Conservation (phyloP, 1,140 invertebrate species). For the Ceratina calcarata region DNA sequence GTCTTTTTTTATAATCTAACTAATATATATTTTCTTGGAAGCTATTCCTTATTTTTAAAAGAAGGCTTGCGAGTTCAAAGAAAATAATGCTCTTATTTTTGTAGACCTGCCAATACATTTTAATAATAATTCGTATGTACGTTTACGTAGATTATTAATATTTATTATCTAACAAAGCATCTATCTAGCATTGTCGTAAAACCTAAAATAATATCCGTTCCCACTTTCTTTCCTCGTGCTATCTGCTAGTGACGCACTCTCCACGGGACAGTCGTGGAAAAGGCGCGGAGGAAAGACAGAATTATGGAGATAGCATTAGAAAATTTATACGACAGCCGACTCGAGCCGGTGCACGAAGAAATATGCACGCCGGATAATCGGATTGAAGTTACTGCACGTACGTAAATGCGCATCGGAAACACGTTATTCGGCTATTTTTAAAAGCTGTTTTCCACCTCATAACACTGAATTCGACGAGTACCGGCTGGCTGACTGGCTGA, state of each 20-base stretch:
- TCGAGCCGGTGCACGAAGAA: slow-evolving; percentile 14
- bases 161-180: too few relatives aligned
- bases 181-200: too few relatives aligned
- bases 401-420: slow-evolving; percentile 59
- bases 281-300: slow-evolving; percentile 3
- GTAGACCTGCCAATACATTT: too few relatives aligned
- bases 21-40: too few relatives aligned
- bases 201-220: too few relatives aligned
- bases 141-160: too few relatives aligned
- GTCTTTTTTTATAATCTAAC: too few relatives aligned
- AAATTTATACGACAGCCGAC: slow-evolving; percentile 42
- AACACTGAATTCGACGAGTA: slow-evolving; percentile 56
- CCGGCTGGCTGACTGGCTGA: slow-evolving; percentile 8
- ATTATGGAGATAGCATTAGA: slow-evolving; percentile 48
- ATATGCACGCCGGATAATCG: slow-evolving; percentile 44
- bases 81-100: too few relatives aligned
- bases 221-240: neutral
- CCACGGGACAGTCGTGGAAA: slow-evolving; percentile 10
- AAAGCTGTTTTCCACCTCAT: slow-evolving; percentile 58
- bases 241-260: slow-evolving; percentile 17
- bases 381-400: slow-evolving; percentile 46
- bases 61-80: too few relatives aligned
- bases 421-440: slow-evolving; percentile 57
- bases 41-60: too few relatives aligned
- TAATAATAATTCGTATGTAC: too few relatives aligned